Evolutionary conservation across 2,113 vertebrate species (phyloP), one percentile per base, ranked within the genome.

Genomic region (Percina caprodes): DNA sequence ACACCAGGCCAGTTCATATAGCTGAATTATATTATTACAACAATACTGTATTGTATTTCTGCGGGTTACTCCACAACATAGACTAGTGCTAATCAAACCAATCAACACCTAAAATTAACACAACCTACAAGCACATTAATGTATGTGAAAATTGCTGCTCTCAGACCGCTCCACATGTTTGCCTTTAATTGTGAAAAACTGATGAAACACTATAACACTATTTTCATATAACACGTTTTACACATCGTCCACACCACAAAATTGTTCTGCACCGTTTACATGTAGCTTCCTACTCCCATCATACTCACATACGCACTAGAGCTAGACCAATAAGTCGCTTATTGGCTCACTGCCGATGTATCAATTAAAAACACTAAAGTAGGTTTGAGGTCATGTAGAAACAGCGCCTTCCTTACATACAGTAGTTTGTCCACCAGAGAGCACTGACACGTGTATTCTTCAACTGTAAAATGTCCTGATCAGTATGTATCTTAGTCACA

Each of bases 11-110:
- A 49, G 55, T 52, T 63, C 18, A 26, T 68, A 45, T 46, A 33
- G 70, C 67, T 78, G 45, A 67, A 12, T 35, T 70, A 42, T 21
- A 62, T n/a, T 19, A 12, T 13, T 61, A 24, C 39, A 56, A 51
- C 33, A 30, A 49, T 21, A 35, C 49, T 12, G 14, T 58, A 24
- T 48, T 63, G 30, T 51, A 24, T 60, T 66, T 48, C 58, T 81
- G 45, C 58, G 70, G 66, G 65, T 63, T 21, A 23, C 9, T 33
- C 19, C 18, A 23, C 1, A n/a, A 2, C 67, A 58, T 42, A 12
- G 6, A 63, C 14, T 21, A 13, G 19, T 18, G 35, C 56, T 55
- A 49, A 52, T 60, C 35, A 75, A 58, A 45, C 19, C 49, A 65
- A 49, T 66, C 45, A 62, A 52, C 63, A 59, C 42, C 24, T 77